Conservation (phyloP, 2,888 invertebrate species). For the Tiphia femorata region DNA sequence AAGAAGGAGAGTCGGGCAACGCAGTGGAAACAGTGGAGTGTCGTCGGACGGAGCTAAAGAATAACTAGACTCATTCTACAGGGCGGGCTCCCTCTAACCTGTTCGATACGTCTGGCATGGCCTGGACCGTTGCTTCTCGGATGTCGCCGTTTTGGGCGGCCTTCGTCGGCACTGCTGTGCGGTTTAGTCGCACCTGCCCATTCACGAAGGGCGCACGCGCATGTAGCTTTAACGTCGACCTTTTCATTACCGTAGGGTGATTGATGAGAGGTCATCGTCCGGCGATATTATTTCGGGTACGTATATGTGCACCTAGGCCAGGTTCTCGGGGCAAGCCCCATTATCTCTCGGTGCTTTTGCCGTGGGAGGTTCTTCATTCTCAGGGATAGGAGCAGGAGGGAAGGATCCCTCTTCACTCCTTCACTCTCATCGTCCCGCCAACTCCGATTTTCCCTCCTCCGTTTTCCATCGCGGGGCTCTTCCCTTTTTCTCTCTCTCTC, state of each 20-base stretch:
- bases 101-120: too few species aligned
- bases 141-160: background rate
- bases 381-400: too few species aligned
- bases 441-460: background rate
- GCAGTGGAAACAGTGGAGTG: too few species aligned
- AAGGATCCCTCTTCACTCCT: conserved; percentile 4
- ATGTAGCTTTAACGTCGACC: conserved; percentile 22
- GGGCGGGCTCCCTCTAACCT: too few species aligned
- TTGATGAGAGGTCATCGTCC: conserved; percentile 46
- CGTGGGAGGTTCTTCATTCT: too few species aligned
- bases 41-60: too few species aligned
- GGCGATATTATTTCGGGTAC: conserved; percentile 53
- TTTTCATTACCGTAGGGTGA: conserved; percentile 50
- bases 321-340: conserved; percentile 32
- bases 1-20: too few species aligned
- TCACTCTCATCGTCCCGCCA: background rate
- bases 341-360: conserved; percentile 46
- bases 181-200: background rate
- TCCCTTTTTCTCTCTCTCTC: background rate
- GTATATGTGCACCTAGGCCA: conserved; percentile 34
- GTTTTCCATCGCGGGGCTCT: background rate
- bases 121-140: too few species aligned
- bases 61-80: too few species aligned
- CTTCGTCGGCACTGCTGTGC: background rate
- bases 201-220: background rate